phyloP scores from a whole-genome alignment of 2,113 vertebrate genomes.

The Hemiscyllium ocellatum region DNA sequence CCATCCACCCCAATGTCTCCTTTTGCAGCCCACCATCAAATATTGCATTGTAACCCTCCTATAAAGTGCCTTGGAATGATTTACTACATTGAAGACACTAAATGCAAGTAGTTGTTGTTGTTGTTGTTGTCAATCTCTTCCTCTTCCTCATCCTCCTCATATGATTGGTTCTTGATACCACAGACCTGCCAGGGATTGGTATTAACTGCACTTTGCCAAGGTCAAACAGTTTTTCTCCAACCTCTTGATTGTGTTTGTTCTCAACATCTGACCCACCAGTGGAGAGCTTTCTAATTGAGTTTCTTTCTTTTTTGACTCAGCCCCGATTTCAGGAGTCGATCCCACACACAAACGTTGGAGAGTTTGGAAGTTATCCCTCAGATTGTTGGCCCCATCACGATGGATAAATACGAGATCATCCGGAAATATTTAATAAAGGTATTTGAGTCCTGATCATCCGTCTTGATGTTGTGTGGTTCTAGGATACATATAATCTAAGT shows the following conservation, averaged over 20 bases:
- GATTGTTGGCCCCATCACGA: slow-evolving; percentile 70
- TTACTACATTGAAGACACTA: background rate
- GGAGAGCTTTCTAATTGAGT: background rate
- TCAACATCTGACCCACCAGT: background rate
- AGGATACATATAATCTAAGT: background rate
- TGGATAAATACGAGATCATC: slow-evolving; percentile 79
- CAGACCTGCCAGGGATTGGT: background rate
- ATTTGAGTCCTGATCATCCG: slow-evolving; percentile 35
- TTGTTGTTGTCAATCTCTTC: no score
- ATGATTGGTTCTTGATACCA: background rate
- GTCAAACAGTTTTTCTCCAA: background rate
- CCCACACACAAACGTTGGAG: slow-evolving; percentile 81
- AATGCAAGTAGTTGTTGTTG: background rate
- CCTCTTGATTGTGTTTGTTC: background rate
- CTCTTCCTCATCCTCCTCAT: background rate
- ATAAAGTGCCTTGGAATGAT: background rate
- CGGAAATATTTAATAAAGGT: slow-evolving; percentile 89
- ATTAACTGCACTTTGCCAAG: no score
- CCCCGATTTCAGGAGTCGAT: slow-evolving; percentile 69
- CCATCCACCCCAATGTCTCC: background rate
- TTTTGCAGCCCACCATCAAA: background rate
- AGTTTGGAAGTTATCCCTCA: slow-evolving; percentile 87
- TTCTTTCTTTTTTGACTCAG: slow-evolving; percentile 43
- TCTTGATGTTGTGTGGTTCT: background rate
- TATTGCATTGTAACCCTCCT: background rate